Percentiles rank a stretch among this genome's conserved stretches.
These are phyloP conservation scores for Lagopus muta DNA, from an alignment of 2,113 vertebrate species.

Conservation along the genomic window DNA sequence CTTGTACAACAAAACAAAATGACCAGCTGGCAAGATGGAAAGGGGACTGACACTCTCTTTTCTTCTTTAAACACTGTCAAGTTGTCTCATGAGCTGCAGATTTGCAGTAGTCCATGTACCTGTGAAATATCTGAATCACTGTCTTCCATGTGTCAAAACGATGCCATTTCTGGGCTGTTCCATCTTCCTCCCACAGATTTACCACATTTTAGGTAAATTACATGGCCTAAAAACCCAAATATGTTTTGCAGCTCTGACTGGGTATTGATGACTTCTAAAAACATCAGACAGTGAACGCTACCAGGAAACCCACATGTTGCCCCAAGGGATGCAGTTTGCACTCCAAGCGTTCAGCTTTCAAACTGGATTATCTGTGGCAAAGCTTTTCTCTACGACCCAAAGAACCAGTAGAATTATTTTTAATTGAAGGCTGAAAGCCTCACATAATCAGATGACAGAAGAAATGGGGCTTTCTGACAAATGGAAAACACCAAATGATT, in stretches of 20 bases:
- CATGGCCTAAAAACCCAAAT: conserved; percentile 61
- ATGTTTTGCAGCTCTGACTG: background rate
- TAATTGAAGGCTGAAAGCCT: background rate
- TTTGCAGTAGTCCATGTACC: conserved; percentile 57
- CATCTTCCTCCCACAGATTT: conserved; percentile 47
- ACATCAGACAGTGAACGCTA: background rate
- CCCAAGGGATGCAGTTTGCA: background rate
- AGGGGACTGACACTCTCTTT: background rate
- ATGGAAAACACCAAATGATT: background rate
- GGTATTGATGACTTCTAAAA: background rate
- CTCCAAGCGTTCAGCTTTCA: background rate
- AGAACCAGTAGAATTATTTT: background rate
- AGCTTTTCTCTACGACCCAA: background rate
- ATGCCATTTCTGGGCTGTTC: conserved; percentile 55
- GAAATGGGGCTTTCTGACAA: background rate
- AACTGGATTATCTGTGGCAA: background rate
- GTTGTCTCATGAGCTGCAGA: conserved; percentile 5
- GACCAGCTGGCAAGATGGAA: background rate
- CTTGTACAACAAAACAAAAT: background rate
- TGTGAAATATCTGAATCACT: conserved; percentile 66
- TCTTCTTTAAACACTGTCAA: background rate
- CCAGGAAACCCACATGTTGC: background rate
- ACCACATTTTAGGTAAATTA: background rate
- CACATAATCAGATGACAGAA: background rate
- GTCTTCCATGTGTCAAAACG: conserved; percentile 52